These are phyloP conservation scores for Centropus bengalensis DNA, from an alignment of 2,113 vertebrate species.

Conservation along the genomic window DNA sequence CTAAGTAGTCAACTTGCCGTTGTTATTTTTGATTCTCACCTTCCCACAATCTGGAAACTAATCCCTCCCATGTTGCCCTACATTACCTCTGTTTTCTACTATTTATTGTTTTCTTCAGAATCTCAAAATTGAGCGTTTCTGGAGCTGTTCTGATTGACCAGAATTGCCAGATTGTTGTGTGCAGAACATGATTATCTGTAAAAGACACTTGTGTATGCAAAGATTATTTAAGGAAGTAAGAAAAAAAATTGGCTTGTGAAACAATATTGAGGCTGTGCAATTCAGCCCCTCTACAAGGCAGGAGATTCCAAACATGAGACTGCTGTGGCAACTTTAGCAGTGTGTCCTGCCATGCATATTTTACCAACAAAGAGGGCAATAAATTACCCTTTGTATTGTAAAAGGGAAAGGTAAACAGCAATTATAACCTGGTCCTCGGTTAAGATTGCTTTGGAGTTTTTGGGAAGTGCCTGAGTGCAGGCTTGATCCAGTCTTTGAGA, in stretches of 20 bases:
- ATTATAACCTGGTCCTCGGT: neutral
- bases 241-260: neutral
- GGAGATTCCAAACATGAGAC: slow-evolving; percentile 32
- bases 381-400: neutral
- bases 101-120: neutral
- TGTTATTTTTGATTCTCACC: neutral
- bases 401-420: slow-evolving; percentile 10
- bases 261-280: neutral
- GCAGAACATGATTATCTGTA: neutral
- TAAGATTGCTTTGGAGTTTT: neutral
- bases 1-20: neutral
- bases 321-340: slow-evolving; percentile 26
- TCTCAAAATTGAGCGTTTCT: neutral
- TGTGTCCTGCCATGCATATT: neutral
- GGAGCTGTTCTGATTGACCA: neutral
- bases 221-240: neutral
- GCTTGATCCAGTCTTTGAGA: neutral
- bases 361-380: slow-evolving; percentile 32
- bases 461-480: neutral
- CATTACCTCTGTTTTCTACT: neutral
- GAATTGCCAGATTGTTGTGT: neutral
- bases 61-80: neutral
- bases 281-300: neutral
- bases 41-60: neutral
- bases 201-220: neutral